A percentile compares a stretch with the other conserved stretches of the same genome.
Conservation (phyloP, 2,888 invertebrate genomes). For the Ormyrus pomaceus region DNA sequence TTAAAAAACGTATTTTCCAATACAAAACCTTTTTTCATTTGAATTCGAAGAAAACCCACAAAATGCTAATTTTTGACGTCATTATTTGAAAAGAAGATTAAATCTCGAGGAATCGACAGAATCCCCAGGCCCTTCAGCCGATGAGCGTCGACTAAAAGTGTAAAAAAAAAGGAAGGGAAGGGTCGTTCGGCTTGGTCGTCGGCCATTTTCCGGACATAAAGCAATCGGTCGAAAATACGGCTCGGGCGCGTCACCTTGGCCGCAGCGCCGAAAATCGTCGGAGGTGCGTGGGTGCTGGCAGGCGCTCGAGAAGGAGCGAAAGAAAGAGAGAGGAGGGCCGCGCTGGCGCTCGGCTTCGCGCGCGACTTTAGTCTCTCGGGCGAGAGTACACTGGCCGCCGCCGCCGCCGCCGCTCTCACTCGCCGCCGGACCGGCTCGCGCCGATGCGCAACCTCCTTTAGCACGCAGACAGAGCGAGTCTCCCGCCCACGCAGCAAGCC, state of each 20-base stretch:
- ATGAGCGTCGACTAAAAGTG: too few relatives aligned
- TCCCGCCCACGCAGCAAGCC: background rate
- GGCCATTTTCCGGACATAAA: too few relatives aligned
- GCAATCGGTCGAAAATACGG: background rate
- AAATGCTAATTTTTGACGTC: too few relatives aligned
- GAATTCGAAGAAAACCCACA: too few relatives aligned
- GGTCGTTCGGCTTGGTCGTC: too few relatives aligned
- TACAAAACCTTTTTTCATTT: too few relatives aligned
- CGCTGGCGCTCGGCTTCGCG: constrained; percentile 8
- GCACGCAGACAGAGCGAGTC: background rate
- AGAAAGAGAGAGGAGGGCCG: constrained; percentile 10
- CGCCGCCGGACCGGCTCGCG: background rate
- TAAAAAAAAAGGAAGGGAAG: too few relatives aligned
- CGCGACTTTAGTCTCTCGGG: constrained; percentile 39
- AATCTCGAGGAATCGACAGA: too few relatives aligned
- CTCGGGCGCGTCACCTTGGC: background rate
- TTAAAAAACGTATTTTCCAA: too few relatives aligned
- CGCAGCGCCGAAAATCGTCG: constrained; percentile 18
- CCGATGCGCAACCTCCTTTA: background rate
- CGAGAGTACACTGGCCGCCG: constrained; percentile 24
- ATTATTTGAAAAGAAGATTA: too few relatives aligned
- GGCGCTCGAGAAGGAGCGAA: background rate
- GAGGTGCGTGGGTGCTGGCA: constrained; percentile 24
- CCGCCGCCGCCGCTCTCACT: background rate
- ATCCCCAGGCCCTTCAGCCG: too few relatives aligned